Evolutionary conservation across 2,797 vertebrate species (phyloP).

Genomic region (Sebastes dallii): DNA sequence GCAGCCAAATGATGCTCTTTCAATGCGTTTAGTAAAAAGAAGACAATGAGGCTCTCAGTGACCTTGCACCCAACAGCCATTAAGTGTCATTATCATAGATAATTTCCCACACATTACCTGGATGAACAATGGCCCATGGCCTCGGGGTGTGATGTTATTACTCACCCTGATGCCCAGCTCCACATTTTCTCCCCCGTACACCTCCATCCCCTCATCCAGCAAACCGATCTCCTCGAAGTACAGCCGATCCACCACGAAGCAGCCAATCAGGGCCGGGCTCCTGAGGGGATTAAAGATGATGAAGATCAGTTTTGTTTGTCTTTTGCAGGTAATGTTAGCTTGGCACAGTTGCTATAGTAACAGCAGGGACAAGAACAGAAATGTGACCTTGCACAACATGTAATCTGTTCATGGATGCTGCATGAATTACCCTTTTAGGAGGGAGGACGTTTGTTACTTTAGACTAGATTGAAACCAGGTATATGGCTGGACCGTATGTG

Average conservation of each 20-base stretch:
- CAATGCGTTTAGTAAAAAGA: constrained; percentile 20
- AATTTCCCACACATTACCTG: constrained; percentile 67
- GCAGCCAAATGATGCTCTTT: constrained; percentile 17
- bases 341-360: constrained; percentile 51
- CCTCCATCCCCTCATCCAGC: constrained; percentile 98
- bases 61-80: constrained; percentile 54
- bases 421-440: not conserved
- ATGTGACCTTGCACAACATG: constrained; percentile 6
- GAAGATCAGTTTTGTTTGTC: constrained; percentile 42
- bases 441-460: not conserved
- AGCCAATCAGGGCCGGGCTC: constrained; percentile 97
- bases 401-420: constrained; percentile 9
- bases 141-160: constrained; percentile 46
- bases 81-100: constrained; percentile 63
- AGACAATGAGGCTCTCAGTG: constrained; percentile 13
- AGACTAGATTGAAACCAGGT: not conserved
- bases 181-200: constrained; percentile 97
- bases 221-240: constrained; percentile 98
- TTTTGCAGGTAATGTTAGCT: constrained; percentile 29
- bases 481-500: not conserved
- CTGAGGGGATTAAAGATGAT: constrained; percentile 75
- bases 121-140: constrained; percentile 57
- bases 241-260: constrained; percentile 95
- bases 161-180: constrained; percentile 98
- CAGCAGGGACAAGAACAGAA: constrained; percentile 18